phyloP scores from a whole-genome alignment of 2,113 vertebrate species.

The Hydropotes inermis region DNA sequence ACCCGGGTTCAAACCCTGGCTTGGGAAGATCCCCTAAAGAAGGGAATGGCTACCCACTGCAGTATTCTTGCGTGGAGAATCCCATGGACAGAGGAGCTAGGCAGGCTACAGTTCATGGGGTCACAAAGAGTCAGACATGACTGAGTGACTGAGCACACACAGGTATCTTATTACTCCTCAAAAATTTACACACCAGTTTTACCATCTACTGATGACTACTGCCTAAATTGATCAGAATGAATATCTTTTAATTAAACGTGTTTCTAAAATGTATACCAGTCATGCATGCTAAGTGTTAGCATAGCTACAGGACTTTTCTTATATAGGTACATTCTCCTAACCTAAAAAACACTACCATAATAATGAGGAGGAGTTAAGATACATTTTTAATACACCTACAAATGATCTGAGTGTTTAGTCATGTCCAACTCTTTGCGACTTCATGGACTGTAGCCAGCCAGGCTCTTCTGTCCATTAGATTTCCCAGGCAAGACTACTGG shows the following conservation, averaged over 20 bases:
- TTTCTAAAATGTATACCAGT: neutral
- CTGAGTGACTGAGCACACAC: neutral
- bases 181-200: neutral
- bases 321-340: neutral
- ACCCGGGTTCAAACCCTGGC: neutral
- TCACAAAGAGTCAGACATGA: neutral
- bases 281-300: neutral
- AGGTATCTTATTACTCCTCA: neutral
- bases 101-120: neutral
- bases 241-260: neutral
- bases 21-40: neutral
- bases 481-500: neutral
- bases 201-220: neutral
- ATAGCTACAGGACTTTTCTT: neutral
- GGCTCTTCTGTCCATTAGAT: neutral
- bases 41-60: neutral
- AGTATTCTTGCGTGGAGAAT: neutral
- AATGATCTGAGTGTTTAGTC: neutral
- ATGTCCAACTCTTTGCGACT: neutral
- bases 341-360: neutral
- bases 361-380: neutral
- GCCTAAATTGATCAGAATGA: slow-evolving; percentile 30
- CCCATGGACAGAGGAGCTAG: neutral
- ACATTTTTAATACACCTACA: neutral
- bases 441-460: neutral